phyloP scores from a whole-genome alignment of 2,113 vertebrate species.

The Malurus cyaneus region DNA sequence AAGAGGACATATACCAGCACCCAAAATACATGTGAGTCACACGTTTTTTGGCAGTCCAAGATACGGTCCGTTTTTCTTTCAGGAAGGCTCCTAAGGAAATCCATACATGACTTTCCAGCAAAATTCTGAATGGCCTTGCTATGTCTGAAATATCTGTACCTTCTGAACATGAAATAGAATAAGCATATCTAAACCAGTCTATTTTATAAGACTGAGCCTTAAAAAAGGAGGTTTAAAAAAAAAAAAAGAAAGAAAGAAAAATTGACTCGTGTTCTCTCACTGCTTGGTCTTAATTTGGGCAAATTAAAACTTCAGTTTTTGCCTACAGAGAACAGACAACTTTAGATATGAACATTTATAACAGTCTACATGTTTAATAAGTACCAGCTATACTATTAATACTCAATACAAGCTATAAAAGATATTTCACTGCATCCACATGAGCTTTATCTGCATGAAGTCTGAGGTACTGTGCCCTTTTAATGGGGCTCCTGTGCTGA shows the following conservation, averaged over 20 bases:
- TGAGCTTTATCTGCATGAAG: background rate
- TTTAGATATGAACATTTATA: background rate
- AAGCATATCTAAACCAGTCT: background rate
- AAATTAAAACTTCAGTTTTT: background rate
- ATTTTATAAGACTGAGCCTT: background rate
- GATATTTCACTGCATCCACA: background rate
- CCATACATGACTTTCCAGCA: fast-evolving
- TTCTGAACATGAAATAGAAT: background rate
- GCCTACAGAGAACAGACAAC: background rate
- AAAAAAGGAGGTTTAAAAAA: no score
- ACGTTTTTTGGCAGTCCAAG: background rate
- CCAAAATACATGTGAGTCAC: fast-evolving
- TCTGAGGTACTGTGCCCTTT: background rate
- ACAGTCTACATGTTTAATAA: background rate
- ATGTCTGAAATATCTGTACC: background rate
- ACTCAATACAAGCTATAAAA: background rate
- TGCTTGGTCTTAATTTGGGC: background rate
- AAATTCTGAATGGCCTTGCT: background rate
- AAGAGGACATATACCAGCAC: background rate
- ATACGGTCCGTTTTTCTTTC: background rate
- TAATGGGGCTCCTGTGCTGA: background rate
- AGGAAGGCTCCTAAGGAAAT: background rate
- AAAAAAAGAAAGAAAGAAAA: background rate
- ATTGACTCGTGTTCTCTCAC: background rate
- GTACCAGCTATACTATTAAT: background rate